phyloP scores from a whole-genome alignment of 1,140 invertebrate species.

The Phortica variegata region DNA sequence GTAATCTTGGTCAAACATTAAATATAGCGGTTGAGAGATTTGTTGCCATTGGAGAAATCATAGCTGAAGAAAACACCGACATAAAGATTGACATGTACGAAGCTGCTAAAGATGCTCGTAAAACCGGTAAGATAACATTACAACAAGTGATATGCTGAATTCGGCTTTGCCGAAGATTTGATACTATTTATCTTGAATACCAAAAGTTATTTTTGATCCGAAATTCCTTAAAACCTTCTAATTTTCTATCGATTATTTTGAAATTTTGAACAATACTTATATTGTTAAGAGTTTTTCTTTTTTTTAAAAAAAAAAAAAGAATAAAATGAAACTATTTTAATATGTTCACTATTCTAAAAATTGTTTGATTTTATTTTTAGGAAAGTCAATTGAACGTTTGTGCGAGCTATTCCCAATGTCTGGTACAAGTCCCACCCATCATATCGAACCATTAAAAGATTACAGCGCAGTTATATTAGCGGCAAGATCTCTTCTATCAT shows the following conservation, averaged over 20 bases:
- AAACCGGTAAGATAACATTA: conserved; percentile 72
- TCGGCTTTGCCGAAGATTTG: not conserved
- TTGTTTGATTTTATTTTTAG: conserved; percentile 15
- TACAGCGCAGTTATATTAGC: conserved; percentile 82
- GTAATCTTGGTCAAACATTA: conserved; percentile 91
- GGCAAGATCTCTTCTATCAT: conserved; percentile 87
- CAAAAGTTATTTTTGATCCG: not conserved
- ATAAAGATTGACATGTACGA: conserved; percentile 97
- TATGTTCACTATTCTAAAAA: not conserved
- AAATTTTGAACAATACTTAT: not conserved
- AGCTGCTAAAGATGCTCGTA: conserved; percentile 93
- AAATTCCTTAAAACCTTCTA: not conserved
- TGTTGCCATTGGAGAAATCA: conserved; percentile 95
- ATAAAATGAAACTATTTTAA: not conserved
- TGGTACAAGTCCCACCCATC: conserved; percentile 59
- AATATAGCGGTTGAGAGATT: conserved; percentile 96
- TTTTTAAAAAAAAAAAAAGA: too few relatives aligned
- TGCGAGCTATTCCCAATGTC: conserved; percentile 74
- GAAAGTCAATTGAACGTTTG: conserved; percentile 78
- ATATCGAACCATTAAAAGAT: conserved; percentile 64
- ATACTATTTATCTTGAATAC: not conserved
- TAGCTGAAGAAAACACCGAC: conserved; percentile 96
- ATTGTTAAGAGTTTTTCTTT: too few relatives aligned
- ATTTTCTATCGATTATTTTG: not conserved
- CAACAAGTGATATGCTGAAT: not conserved